Conservation (phyloP, 1,140 invertebrate species). For the Heterodera carotae region DNA sequence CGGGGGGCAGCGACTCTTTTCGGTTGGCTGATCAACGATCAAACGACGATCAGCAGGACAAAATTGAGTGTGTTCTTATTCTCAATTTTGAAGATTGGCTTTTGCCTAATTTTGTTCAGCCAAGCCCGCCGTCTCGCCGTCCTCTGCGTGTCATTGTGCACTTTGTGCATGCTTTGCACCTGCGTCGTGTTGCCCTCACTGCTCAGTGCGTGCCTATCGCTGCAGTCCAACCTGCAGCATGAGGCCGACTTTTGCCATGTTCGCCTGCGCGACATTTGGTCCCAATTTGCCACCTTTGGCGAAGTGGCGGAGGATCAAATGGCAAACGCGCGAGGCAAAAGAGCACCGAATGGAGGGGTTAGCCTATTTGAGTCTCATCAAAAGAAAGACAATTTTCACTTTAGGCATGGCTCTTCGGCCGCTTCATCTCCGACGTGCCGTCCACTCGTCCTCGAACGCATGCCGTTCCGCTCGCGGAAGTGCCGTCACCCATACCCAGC, state of each 20-base stretch:
- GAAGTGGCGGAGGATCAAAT: neutral
- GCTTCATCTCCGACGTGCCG: slow-evolving; percentile 27
- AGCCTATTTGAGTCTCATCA: slow-evolving; percentile 9
- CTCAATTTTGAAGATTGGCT: too few species aligned
- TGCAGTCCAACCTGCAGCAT: slow-evolving; percentile 36
- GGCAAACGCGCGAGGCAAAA: slow-evolving; percentile 33
- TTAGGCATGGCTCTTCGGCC: slow-evolving; percentile 41
- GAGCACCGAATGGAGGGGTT: slow-evolving; percentile 10
- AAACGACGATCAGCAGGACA: neutral
- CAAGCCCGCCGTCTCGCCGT: slow-evolving; percentile 46
- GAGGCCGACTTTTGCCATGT: slow-evolving; percentile 49
- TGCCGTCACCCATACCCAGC: slow-evolving; percentile 5
- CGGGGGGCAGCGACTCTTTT: neutral
- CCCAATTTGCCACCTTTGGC: slow-evolving; percentile 43
- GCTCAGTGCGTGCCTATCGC: slow-evolving; percentile 38
- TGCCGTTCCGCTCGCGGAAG: slow-evolving; percentile 16
- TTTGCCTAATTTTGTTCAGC: slow-evolving; percentile 21
- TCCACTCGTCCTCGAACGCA: neutral
- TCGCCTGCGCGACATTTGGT: slow-evolving; percentile 48
- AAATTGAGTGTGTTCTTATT: neutral
- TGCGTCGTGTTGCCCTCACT: slow-evolving; percentile 39
- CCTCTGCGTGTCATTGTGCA: slow-evolving; percentile 45
- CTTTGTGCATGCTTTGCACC: slow-evolving; percentile 33
- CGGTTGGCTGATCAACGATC: neutral
- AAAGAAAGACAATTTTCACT: too few species aligned